Evolutionary conservation across 1,140 invertebrate genomes (phyloP).

Genomic region (Hyphantria cunea): DNA sequence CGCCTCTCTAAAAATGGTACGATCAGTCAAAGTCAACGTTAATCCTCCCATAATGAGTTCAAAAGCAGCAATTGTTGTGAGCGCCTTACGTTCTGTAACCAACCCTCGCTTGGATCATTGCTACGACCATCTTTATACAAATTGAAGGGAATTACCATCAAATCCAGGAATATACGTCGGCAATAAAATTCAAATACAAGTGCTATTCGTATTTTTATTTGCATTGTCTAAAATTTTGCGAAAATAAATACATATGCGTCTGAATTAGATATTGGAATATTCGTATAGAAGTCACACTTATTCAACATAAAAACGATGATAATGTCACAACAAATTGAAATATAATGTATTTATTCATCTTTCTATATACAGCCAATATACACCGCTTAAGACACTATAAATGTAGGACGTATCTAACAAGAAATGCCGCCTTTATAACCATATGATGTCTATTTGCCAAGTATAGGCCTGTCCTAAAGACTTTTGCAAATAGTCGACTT

Average conservation of each 20-base stretch:
- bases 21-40: constrained; percentile 71
- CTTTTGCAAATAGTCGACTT: too few relatives aligned
- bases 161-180: constrained; percentile 8
- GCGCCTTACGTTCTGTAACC: constrained; percentile 44
- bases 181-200: not conserved
- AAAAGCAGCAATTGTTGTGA: constrained; percentile 64
- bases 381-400: too few relatives aligned
- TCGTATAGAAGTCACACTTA: too few relatives aligned
- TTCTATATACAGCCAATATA: too few relatives aligned
- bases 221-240: not conserved
- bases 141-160: constrained; percentile 9
- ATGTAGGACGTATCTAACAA: too few relatives aligned
- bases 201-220: constrained; percentile 3
- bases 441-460: too few relatives aligned
- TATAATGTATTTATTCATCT: too few relatives aligned
- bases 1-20: constrained; percentile 50
- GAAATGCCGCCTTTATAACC: too few relatives aligned
- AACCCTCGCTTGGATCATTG: constrained; percentile 14
- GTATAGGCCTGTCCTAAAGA: too few relatives aligned
- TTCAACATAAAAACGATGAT: too few relatives aligned
- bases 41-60: constrained; percentile 73
- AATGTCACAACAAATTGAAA: too few relatives aligned
- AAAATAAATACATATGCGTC: not conserved
- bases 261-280: not conserved
- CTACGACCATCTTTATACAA: constrained; percentile 11